Evolutionary conservation across 2,888 invertebrate genomes (phyloP).

Genomic region (Norana najaformis): DNA sequence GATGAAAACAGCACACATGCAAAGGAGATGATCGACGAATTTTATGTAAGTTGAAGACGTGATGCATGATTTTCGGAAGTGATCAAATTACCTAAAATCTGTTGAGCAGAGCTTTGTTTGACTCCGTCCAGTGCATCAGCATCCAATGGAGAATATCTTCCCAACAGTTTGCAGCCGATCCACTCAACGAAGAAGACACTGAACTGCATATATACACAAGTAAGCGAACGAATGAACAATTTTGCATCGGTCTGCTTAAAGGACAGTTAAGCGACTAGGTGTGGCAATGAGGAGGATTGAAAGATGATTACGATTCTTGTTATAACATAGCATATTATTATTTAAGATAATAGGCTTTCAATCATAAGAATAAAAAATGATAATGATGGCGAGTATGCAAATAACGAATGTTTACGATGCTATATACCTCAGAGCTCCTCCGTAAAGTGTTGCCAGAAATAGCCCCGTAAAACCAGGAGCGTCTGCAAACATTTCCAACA

Average conservation of each 20-base stretch:
- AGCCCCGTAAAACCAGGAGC: constrained; percentile 26
- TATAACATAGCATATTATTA: no score
- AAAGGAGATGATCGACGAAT: not conserved
- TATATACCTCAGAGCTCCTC: constrained; percentile 18
- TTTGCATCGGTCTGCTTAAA: no score
- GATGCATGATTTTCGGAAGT: not conserved
- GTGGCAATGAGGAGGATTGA: no score
- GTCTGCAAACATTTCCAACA: constrained; percentile 4
- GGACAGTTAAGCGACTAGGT: no score
- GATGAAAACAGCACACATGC: no score
- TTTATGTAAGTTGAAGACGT: not conserved
- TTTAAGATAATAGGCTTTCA: not conserved
- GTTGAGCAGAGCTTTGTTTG: constrained; percentile 26
- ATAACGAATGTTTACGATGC: no score
- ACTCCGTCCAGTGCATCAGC: constrained; percentile 23
- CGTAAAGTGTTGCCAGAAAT: constrained; percentile 25
- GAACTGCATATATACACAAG: not conserved
- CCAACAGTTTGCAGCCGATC: constrained; percentile 35
- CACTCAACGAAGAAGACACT: constrained; percentile 33
- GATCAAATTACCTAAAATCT: constrained; percentile 30
- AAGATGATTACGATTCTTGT: no score
- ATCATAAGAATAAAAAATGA: not conserved
- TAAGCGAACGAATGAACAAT: no score
- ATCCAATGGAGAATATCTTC: constrained; percentile 32
- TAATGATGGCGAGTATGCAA: no score